Conservation (phyloP, 2,797 vertebrate species). For the Sebastes reedi region DNA sequence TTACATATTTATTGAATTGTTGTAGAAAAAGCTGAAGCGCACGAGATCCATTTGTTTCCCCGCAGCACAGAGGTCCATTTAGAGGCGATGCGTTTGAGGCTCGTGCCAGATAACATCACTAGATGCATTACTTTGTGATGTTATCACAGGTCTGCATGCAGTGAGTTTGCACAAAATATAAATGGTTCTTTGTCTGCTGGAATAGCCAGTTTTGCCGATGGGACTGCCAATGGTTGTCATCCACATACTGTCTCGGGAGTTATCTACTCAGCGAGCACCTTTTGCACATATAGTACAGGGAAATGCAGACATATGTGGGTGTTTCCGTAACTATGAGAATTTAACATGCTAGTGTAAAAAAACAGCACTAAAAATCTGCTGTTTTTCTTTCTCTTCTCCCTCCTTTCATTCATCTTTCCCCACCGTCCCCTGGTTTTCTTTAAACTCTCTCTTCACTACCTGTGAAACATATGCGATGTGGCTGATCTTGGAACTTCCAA, state of each 20-base stretch:
- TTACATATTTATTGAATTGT: conserved; percentile 44
- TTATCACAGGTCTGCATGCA: conserved; percentile 79
- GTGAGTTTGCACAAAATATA: conserved; percentile 64
- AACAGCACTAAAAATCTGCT: conserved; percentile 77
- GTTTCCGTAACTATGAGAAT: conserved; percentile 33
- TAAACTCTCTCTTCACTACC: conserved; percentile 18
- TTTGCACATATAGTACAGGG: conserved; percentile 16
- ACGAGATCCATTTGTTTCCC: conserved; percentile 58
- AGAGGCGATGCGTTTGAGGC: conserved; percentile 65
- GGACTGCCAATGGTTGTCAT: conserved; percentile 26
- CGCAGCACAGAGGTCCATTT: conserved; percentile 68
- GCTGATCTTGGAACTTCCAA: conserved; percentile 28
- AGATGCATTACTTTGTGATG: conserved; percentile 81
- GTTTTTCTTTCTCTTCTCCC: conserved; percentile 76
- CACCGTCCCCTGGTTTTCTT: conserved; percentile 29
- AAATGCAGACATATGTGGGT: conserved; percentile 50
- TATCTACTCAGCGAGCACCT: conserved; percentile 33
- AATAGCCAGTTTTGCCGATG: conserved; percentile 39
- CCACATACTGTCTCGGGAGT: conserved; percentile 20
- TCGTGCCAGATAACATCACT: conserved; percentile 77
- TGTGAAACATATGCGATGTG: conserved; percentile 60
- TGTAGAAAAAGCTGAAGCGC: conserved; percentile 40
- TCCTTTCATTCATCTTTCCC: conserved; percentile 61
- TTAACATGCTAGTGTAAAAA: conserved; percentile 43
- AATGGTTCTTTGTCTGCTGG: conserved; percentile 59